These are phyloP conservation scores for Pachycephala philippinensis DNA, from an alignment of 2,113 vertebrate genomes.

Conservation along the genomic window DNA sequence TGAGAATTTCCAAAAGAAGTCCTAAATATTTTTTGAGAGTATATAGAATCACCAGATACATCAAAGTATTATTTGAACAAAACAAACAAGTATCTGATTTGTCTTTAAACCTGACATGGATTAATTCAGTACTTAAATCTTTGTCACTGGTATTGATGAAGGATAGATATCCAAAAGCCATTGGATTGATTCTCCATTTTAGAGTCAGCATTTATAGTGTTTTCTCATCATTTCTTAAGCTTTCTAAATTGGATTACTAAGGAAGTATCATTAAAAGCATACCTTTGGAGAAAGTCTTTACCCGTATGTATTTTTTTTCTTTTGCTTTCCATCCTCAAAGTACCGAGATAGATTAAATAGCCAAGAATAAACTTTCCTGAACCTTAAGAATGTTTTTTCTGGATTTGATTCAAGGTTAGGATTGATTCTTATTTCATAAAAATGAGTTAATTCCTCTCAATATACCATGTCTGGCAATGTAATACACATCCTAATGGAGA, in stretches of 20 bases:
- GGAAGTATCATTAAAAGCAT: neutral
- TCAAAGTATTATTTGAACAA: neutral
- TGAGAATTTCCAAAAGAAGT: neutral
- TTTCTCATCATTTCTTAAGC: neutral
- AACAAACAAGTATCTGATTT: neutral
- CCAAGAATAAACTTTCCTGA: neutral
- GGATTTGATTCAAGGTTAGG: neutral
- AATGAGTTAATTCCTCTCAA: neutral
- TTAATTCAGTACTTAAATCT: neutral
- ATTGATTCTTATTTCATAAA: neutral
- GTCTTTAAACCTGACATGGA: neutral
- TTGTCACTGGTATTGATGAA: neutral
- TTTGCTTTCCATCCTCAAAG: neutral
- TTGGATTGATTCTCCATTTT: neutral
- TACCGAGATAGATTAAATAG: neutral
- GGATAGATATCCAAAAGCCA: neutral
- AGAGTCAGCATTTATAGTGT: neutral
- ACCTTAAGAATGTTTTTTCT: neutral
- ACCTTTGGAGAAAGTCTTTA: neutral
- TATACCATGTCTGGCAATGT: neutral
- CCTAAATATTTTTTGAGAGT: neutral
- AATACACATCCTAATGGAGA: neutral
- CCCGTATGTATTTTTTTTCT: rapidly evolving
- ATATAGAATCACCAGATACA: neutral
- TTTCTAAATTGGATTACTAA: neutral